A percentile compares a stretch with the other conserved stretches of the same genome.
Conservation (phyloP, 2,888 invertebrate species). For the Harmothoe impar region DNA sequence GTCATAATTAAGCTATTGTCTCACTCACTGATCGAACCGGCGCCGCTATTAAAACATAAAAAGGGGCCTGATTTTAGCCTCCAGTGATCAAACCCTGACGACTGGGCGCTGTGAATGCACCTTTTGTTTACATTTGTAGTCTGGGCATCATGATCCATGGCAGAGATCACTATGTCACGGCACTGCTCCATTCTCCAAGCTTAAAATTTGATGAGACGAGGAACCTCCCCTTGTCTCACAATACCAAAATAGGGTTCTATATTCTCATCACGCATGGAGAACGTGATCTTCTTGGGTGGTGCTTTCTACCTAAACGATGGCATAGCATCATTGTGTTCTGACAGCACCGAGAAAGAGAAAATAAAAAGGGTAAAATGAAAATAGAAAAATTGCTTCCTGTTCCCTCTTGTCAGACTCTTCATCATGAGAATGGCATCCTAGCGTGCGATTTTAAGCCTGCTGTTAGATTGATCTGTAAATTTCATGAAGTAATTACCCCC, state of each 20-base stretch:
- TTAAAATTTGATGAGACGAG: conserved; percentile 33
- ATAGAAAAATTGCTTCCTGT: too few relatives aligned
- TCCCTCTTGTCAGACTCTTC: too few relatives aligned
- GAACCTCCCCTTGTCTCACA: background rate
- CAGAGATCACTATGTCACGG: background rate
- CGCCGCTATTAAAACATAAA: background rate
- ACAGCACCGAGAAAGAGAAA: too few relatives aligned
- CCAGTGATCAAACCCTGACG: background rate
- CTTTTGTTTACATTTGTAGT: background rate
- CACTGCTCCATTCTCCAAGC: background rate
- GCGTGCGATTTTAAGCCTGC: too few relatives aligned
- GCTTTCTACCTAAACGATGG: too few relatives aligned
- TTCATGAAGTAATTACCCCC: too few relatives aligned
- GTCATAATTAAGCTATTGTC: conserved; percentile 8
- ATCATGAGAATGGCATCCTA: too few relatives aligned
- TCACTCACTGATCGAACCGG: background rate
- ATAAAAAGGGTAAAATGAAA: too few relatives aligned
- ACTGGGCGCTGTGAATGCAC: background rate
- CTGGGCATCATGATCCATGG: background rate
- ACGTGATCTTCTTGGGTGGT: too few relatives aligned
- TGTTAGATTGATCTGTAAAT: too few relatives aligned
- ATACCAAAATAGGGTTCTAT: background rate
- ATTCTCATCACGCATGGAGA: background rate
- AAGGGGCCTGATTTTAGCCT: background rate
- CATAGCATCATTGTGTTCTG: too few relatives aligned